phyloP scores from a whole-genome alignment of 2,113 vertebrate genomes.

The Labeo rohita region DNA sequence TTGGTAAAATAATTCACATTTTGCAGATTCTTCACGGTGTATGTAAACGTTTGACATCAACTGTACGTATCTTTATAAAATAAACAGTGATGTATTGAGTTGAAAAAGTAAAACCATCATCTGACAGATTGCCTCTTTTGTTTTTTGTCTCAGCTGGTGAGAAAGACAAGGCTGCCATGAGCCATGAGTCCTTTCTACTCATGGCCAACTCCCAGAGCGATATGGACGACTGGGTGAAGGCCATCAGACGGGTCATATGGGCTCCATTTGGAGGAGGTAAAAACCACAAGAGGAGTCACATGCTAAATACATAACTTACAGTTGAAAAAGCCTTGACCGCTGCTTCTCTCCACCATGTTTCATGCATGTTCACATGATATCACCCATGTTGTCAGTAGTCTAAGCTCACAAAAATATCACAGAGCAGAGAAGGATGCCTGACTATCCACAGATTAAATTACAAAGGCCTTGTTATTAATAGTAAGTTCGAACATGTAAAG shows the following conservation, averaged over 20 bases:
- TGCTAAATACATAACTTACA: not conserved
- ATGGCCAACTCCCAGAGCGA: conserved; percentile 95
- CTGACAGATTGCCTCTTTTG: not conserved
- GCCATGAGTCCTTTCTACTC: conserved; percentile 91
- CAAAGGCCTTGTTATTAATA: conserved; percentile 65
- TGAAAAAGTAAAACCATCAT: not conserved
- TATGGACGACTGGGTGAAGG: conserved; percentile 97
- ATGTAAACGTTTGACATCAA: no score
- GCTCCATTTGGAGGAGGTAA: conserved; percentile 94
- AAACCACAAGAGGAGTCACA: not conserved
- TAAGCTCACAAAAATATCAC: conserved; percentile 63
- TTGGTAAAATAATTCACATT: no score
- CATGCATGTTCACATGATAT: not conserved
- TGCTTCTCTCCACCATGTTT: not conserved
- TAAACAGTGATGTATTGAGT: not conserved
- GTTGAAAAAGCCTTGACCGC: no score
- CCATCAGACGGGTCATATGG: conserved; percentile 93
- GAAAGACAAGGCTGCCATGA: conserved; percentile 83
- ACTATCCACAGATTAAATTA: conserved; percentile 59
- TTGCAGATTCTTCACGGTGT: no score
- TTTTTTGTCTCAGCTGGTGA: conserved; percentile 82
- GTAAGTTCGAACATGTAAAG: conserved; percentile 45
- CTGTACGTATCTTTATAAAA: not conserved
- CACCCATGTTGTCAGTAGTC: not conserved
- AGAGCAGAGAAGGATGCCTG: conserved; percentile 54